phyloP scores from a whole-genome alignment of 2,888 invertebrate genomes.

The Liodrosophila aerea region DNA sequence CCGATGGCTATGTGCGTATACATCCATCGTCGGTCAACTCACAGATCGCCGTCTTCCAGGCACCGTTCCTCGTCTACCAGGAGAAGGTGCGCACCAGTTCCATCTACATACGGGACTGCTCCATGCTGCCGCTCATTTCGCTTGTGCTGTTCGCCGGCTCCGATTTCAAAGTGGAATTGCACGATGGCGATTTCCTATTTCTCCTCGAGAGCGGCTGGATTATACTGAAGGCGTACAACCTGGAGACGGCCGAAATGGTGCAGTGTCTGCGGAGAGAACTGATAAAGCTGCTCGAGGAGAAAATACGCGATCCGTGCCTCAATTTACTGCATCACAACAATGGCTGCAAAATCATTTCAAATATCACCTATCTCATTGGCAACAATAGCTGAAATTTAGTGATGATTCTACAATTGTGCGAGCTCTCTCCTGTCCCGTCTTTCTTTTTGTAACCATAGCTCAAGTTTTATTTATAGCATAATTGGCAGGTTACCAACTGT shows the following conservation, averaged over 20 bases:
- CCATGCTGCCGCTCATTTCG: slow-evolving; percentile 90
- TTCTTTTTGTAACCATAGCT: too few relatives aligned
- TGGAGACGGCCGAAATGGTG: slow-evolving; percentile 91
- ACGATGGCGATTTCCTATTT: slow-evolving; percentile 88
- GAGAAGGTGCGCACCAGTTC: slow-evolving; percentile 92
- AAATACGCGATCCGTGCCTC: slow-evolving; percentile 91
- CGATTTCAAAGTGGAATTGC: slow-evolving; percentile 88
- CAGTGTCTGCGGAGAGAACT: slow-evolving; percentile 90
- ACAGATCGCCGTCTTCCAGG: slow-evolving; percentile 85
- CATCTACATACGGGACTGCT: slow-evolving; percentile 90
- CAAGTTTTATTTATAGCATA: too few relatives aligned
- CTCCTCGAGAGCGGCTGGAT: slow-evolving; percentile 92
- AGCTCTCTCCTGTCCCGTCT: too few relatives aligned
- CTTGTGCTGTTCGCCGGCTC: slow-evolving; percentile 89
- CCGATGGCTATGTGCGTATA: slow-evolving; percentile 88
- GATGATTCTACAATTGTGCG: too few relatives aligned
- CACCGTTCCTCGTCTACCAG: slow-evolving; percentile 91
- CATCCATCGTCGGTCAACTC: slow-evolving; percentile 92
- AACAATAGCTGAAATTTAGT: slow-evolving; percentile 74
- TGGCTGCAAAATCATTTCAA: slow-evolving; percentile 89
- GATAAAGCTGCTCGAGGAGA: slow-evolving; percentile 90
- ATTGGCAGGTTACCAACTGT: too few relatives aligned
- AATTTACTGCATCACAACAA: slow-evolving; percentile 89
- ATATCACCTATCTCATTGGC: slow-evolving; percentile 88
- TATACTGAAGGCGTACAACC: slow-evolving; percentile 89